Percentiles rank a stretch among this genome's conserved stretches.
Evolutionary conservation across 2,888 invertebrate genomes (phyloP).

Genomic region (Dasypolia templi): DNA sequence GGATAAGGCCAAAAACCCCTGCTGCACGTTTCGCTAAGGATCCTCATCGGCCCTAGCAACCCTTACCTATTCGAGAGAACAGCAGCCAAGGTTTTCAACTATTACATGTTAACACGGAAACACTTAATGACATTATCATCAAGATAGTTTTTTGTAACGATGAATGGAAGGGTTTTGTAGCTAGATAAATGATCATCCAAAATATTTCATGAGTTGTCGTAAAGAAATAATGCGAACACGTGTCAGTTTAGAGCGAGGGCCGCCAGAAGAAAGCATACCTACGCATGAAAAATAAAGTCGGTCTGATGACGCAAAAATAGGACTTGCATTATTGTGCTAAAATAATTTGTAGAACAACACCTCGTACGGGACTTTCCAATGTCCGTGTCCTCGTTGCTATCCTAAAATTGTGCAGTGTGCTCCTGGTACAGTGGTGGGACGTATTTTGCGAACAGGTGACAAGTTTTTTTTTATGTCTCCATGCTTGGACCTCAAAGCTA

Average conservation of each 20-base stretch:
- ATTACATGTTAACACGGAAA: background rate
- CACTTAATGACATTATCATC: background rate
- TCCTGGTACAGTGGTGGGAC: background rate
- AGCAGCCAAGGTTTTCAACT: background rate
- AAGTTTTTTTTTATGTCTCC: too few species aligned
- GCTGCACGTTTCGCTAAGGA: background rate
- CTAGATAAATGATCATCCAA: background rate
- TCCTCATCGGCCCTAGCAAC: background rate
- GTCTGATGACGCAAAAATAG: background rate
- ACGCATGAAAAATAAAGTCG: background rate
- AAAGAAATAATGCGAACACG: background rate
- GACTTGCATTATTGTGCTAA: background rate
- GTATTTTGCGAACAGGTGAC: background rate
- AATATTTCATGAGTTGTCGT: conserved; percentile 2
- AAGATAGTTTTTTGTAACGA: background rate
- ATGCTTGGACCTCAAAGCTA: too few species aligned
- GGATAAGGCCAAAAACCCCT: background rate
- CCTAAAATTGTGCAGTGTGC: background rate
- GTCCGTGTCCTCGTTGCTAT: too few species aligned
- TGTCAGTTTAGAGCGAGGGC: background rate
- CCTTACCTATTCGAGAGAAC: background rate
- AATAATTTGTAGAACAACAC: background rate
- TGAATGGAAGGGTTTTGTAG: background rate
- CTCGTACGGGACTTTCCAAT: background rate
- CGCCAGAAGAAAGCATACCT: background rate